Base-by-base conservation (phyloP, 2,113 vertebrate genomes). In the Stegostoma tigrinum region DNA sequence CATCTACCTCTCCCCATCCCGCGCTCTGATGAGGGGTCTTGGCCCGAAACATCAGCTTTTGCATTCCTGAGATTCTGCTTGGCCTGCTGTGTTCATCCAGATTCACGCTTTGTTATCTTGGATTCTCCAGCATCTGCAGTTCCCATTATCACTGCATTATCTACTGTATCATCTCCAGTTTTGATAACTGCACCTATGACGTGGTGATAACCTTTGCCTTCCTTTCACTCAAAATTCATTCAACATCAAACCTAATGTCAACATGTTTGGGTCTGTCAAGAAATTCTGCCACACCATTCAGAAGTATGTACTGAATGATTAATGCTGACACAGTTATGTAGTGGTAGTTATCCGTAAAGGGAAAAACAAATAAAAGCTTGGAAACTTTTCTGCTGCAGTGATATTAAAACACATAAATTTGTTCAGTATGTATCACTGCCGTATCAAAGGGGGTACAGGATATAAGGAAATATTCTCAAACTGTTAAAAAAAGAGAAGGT, bases 291-390 rank as follows among this genome's bases (percentile, higher is more conserved):
- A 98, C 2, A 97, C 99, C 1, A 64, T 98, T 95, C 98, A 97
- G 96, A 98, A 97, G 96, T 98, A 98, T 0, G 68, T 98, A 91
- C 98, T 98, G 23, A 98, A 98, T 96, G 98, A 99, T 21, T 97
- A 97, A 0, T 98, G 98, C 3, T 96, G 99, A 89, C 99, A 99
- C 97, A 98, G 98, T 86, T 97, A 97, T 48, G 97, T 99, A 68
- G 99, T 99, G 99, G 98, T 98, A 96, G 98, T 98, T 64, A 99
- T 99, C 97, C 99, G 99, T 96, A 97, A 97, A 0, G 97, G 96
- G 0, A 98, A 98, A 27, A 98, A 98, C 96, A 98, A 97, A 96
- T 98, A 98, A 23, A 96, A 96, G 21, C 98, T 99, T n/a, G 98
- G 97, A 96, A 99, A 99, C 98, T 99, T 99, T 85, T 96, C 97